Evolutionary conservation across 1,140 invertebrate genomes (phyloP).

Genomic region (Triops longicaudatus): DNA sequence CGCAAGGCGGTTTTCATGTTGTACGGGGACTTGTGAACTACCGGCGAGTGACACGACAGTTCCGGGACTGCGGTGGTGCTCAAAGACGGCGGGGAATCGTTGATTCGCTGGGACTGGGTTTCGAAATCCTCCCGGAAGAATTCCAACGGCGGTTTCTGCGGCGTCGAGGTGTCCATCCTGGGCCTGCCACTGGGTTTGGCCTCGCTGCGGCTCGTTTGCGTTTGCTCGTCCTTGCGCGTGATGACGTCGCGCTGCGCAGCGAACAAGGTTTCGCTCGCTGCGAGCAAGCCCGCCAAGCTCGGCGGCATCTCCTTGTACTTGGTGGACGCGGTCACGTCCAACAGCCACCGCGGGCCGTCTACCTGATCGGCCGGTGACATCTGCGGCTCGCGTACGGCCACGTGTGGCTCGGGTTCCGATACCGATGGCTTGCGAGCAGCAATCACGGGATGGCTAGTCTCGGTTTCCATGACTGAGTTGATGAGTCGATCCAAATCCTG

Average conservation of each 20-base stretch:
- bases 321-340: conserved; percentile 20
- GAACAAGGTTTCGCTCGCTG: neutral
- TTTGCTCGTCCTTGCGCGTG: neutral
- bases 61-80: neutral
- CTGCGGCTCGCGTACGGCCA: neutral
- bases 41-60: neutral
- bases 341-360: neutral
- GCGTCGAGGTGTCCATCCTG: neutral
- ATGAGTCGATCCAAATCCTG: neutral
- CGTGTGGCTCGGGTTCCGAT: neutral
- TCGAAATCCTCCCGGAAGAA: neutral
- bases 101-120: neutral
- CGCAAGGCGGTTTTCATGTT: neutral
- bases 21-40: neutral
- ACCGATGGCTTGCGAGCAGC: neutral
- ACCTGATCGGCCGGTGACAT: neutral
- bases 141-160: neutral
- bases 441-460: neutral
- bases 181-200: neutral
- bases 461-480: neutral
- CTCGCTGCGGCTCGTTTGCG: neutral
- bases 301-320: conserved; percentile 16
- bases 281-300: neutral
- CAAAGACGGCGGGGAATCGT: neutral
- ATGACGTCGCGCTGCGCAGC: neutral